Percentiles rank a stretch among this genome's conserved stretches.
phyloP scores from a whole-genome alignment of 2,113 vertebrate species.

The Pelvicachromis taeniatus region DNA sequence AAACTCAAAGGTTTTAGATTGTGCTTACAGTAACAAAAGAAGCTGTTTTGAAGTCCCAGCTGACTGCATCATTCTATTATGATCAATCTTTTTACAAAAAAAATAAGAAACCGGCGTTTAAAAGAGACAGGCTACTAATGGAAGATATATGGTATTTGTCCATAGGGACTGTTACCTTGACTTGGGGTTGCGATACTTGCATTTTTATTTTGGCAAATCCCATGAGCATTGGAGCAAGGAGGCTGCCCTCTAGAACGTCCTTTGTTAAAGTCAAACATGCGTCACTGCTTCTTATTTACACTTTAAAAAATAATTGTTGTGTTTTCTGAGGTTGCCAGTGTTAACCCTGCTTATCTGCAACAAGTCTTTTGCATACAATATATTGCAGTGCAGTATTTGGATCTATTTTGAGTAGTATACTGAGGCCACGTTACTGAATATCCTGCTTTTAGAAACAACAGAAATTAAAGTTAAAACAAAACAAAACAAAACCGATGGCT shows the following conservation, averaged over 20 bases:
- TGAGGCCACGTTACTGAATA: neutral
- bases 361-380: neutral
- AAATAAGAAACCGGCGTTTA: no score
- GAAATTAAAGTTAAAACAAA: neutral
- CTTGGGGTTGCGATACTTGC: neutral
- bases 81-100: neutral
- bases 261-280: neutral
- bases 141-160: no score
- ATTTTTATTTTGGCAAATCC: neutral
- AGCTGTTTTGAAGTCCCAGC: neutral
- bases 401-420: neutral
- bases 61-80: neutral
- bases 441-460: neutral
- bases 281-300: neutral
- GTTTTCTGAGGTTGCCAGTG: neutral
- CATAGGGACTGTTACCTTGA: neutral
- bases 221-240: neutral
- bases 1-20: neutral
- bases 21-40: neutral
- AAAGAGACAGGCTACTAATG: no score
- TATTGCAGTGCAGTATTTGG: neutral
- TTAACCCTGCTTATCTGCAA: neutral
- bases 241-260: neutral
- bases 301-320: neutral
- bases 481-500: neutral